Percentiles rank a stretch among this genome's conserved stretches.
Evolutionary conservation across 2,797 vertebrate species (phyloP).

Genomic region (Anguilla pacifica): DNA sequence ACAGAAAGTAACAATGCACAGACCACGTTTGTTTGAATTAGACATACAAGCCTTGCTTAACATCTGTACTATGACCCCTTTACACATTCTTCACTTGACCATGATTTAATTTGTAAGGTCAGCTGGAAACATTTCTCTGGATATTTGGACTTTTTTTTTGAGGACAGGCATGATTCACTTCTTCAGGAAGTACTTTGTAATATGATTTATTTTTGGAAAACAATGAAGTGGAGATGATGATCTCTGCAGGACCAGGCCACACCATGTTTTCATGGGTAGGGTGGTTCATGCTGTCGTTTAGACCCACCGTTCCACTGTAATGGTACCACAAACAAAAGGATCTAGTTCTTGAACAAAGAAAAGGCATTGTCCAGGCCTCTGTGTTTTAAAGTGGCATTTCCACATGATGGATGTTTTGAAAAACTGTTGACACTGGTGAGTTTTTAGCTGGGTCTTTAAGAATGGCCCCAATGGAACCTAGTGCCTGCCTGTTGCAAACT

Average conservation of each 20-base stretch:
- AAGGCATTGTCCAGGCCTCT: background rate
- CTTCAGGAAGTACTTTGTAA: background rate
- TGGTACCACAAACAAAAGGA: background rate
- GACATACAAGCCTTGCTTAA: background rate
- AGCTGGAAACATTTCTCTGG: background rate
- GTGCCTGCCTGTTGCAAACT: background rate
- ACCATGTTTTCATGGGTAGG: background rate
- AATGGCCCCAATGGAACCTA: background rate
- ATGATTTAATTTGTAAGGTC: background rate
- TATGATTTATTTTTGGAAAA: background rate
- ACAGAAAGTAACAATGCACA: background rate
- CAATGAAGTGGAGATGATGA: no score
- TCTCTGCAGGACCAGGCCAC: background rate
- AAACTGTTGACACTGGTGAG: background rate
- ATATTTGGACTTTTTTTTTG: background rate
- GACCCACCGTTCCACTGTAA: background rate
- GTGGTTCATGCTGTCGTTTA: background rate
- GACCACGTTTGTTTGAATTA: background rate
- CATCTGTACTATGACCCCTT: background rate
- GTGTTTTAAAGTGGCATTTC: background rate
- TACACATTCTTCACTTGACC: background rate
- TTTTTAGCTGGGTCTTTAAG: background rate
- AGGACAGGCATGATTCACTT: background rate
- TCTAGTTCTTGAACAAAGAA: background rate
- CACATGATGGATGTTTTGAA: background rate